phyloP scores from a whole-genome alignment of 2,888 invertebrate genomes.

The Tachina fera region DNA sequence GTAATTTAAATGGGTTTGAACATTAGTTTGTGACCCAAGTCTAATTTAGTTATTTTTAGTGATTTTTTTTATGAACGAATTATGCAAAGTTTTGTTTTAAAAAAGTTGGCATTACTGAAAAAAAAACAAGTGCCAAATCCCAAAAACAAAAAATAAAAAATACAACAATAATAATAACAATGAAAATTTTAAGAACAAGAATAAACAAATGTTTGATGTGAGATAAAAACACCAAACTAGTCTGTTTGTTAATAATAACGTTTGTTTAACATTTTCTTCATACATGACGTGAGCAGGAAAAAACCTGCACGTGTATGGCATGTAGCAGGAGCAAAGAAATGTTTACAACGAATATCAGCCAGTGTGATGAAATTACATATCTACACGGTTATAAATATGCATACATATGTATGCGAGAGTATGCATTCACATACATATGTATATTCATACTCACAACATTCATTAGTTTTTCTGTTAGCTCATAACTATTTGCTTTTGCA shows the following conservation, averaged over 20 bases:
- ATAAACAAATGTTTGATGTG: constrained; percentile 70
- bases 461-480: constrained; percentile 11
- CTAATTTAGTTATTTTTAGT: no score
- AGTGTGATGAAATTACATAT: neutral
- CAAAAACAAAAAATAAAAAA: neutral
- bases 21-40: no score
- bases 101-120: no score
- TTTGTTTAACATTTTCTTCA: constrained; percentile 48
- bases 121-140: no score
- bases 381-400: neutral
- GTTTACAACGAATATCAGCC: neutral
- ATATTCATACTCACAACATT: neutral
- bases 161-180: constrained; percentile 19
- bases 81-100: no score
- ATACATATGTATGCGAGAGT: neutral
- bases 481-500: constrained; percentile 5
- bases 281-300: constrained; percentile 48
- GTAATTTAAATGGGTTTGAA: no score
- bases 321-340: constrained; percentile 70
- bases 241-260: constrained; percentile 17
- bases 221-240: constrained; percentile 55
- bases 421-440: neutral
- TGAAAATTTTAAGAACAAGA: constrained; percentile 35
- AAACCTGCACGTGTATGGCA: constrained; percentile 68
- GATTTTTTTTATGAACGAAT: no score